Evolutionary conservation across 2,888 invertebrate species (phyloP).

Genomic region (Ophonus ardosiacus): DNA sequence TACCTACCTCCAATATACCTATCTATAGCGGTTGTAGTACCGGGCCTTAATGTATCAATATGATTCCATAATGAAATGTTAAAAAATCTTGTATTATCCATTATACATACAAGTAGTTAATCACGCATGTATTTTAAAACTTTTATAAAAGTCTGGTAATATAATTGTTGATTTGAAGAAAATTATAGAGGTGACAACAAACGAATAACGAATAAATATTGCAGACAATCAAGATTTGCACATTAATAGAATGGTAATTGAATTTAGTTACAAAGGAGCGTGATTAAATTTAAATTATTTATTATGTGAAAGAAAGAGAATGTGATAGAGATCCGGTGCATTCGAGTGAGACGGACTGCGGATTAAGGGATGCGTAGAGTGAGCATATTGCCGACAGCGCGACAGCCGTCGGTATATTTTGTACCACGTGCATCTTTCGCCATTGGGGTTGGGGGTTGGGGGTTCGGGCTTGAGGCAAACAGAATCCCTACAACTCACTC

Average conservation of each 20-base stretch:
- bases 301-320: constrained; percentile 69
- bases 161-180: constrained; percentile 14
- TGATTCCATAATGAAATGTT: too few species aligned
- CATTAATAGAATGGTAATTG: constrained; percentile 73
- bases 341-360: constrained; percentile 65
- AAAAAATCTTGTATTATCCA: background rate
- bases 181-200: constrained; percentile 28
- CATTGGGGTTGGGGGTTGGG: background rate
- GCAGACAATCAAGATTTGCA: constrained; percentile 71
- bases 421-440: background rate
- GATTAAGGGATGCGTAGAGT: constrained; percentile 69
- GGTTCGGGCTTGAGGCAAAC: background rate
- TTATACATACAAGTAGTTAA: background rate
- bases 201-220: constrained; percentile 69
- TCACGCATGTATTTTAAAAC: background rate
- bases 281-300: constrained; percentile 76
- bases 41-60: too few species aligned
- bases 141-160: background rate
- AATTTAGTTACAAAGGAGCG: constrained; percentile 73
- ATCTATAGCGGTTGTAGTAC: too few species aligned
- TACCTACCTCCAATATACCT: too few species aligned
- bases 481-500: background rate
- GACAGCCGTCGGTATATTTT: background rate
- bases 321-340: constrained; percentile 34
- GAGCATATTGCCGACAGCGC: constrained; percentile 2